These are phyloP conservation scores for Oceanites oceanicus DNA, from an alignment of 2,113 vertebrate species.

Conservation along the genomic window DNA sequence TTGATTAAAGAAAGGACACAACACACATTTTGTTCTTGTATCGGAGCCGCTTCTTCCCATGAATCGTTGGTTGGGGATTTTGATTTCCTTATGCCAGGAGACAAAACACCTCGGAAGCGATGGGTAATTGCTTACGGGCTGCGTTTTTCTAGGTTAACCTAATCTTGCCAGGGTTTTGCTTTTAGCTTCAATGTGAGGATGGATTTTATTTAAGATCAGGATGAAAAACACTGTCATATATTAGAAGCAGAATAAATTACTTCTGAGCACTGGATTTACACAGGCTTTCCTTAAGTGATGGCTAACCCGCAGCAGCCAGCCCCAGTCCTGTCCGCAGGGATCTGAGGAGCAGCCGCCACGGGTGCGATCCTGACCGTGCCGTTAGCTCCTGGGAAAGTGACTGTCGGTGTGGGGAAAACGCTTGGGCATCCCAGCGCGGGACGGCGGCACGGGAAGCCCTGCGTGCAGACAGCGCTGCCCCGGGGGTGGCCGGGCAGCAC, in stretches of 20 bases:
- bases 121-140: slow-evolving; percentile 12
- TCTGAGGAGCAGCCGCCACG: rapidly evolving
- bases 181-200: neutral
- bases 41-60: neutral
- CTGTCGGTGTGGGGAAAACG: rapidly evolving
- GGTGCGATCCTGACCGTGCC: rapidly evolving
- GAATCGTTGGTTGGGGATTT: slow-evolving; percentile 27
- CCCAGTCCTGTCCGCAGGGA: rapidly evolving
- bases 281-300: neutral
- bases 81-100: slow-evolving; percentile 19
- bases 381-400: neutral
- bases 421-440: neutral
- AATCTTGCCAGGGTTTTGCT: slow-evolving; percentile 38
- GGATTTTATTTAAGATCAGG: slow-evolving; percentile 6
- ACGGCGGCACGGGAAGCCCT: rapidly evolving
- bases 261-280: neutral
- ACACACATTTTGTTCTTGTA: neutral
- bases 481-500: neutral
- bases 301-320: neutral
- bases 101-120: neutral
- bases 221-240: neutral
- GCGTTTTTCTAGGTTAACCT: slow-evolving; percentile 50
- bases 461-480: rapidly evolving
- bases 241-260: neutral
- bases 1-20: slow-evolving; percentile 62